Base-by-base conservation (phyloP, 2,888 invertebrate genomes). In the Heliconius charithonia region DNA sequence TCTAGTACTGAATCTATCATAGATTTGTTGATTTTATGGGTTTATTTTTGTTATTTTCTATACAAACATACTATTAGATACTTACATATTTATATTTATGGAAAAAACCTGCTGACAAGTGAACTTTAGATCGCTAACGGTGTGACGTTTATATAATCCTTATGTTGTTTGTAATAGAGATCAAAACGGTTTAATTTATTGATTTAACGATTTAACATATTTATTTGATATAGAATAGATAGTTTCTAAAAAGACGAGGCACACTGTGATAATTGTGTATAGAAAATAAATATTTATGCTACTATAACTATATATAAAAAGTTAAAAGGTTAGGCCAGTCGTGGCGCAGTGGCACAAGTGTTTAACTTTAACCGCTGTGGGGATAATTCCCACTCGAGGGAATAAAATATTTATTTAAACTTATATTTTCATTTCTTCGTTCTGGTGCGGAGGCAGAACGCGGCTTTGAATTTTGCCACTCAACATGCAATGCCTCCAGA, bases 201-300 rank as follows among this genome's bases (percentile, higher is more conserved):
- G 7, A 69, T 41, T 16, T 25, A n/a, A 25, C 69, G 41, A 25
- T 69, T 69, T 69, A 69, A 69, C 41, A 69, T 45, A 13, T n/a
- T n/a, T n/a, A n/a, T n/a, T n/a, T n/a, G n/a, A 45, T 7, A 7
- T 25, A 25, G 25, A 69, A 69, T 41, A 41, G 41, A 37, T 12
- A 25, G 25, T 69, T 16, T 25, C 69, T 69, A 69, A 69, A 69
- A 41, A 41, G 69, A 69, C 16, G 25, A 69, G 16, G 12, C n/a
- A 67, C 41, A 7, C 16, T 45, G 16, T 69, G 69, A 45, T 45
- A 69, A 69, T 41, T 67, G 41, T 12, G n/a, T 25, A 13, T 32
- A 67, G 37, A 67, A 37, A 37, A n/a, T 12, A 67, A n/a, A 13
- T n/a, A 25, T 67, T n/a, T 67, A 13, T n/a, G 10, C 22, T 59